These are phyloP conservation scores for Cotesia chilonis DNA, from an alignment of 1,140 invertebrate species.

Conservation along the genomic window DNA sequence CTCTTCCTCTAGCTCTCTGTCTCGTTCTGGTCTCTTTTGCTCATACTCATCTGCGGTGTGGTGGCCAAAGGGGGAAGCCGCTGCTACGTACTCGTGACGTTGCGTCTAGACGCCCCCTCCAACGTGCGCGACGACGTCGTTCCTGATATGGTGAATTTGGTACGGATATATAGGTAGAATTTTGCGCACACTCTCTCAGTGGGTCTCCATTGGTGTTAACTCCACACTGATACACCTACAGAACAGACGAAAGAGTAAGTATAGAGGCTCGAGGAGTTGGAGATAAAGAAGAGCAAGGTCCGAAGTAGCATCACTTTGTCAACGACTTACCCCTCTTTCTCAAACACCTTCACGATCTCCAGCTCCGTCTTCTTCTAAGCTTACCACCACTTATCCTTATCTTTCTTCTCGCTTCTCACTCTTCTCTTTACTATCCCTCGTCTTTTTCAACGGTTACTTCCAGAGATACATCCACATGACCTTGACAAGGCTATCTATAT, in stretches of 20 bases:
- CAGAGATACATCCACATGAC: constrained; percentile 10
- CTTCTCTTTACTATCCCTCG: neutral
- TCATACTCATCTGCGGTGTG: constrained; percentile 46
- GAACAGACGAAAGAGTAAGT: no score
- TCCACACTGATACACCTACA: no score
- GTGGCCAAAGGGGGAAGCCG: constrained; percentile 50
- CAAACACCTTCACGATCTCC: neutral
- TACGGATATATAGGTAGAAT: constrained; percentile 8
- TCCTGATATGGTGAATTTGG: constrained; percentile 29
- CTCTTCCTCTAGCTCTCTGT: constrained; percentile 41
- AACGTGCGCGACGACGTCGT: constrained; percentile 56
- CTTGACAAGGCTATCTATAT: constrained; percentile 28
- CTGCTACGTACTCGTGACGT: constrained; percentile 62
- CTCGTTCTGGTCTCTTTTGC: constrained; percentile 4
- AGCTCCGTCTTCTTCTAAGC: no score
- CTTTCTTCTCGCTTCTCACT: neutral
- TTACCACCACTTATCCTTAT: neutral
- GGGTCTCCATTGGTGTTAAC: no score
- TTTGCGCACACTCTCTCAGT: neutral
- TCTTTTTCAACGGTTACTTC: constrained; percentile 9
- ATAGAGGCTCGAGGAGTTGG: neutral
- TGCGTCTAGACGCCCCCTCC: constrained; percentile 66
- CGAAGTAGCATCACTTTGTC: constrained; percentile 20
- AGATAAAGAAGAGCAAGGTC: constrained; percentile 29
- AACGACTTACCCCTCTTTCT: constrained; percentile 19